These are phyloP conservation scores for Drosophila insularis DNA, from an alignment of 1,140 invertebrate species.

Conservation along the genomic window DNA sequence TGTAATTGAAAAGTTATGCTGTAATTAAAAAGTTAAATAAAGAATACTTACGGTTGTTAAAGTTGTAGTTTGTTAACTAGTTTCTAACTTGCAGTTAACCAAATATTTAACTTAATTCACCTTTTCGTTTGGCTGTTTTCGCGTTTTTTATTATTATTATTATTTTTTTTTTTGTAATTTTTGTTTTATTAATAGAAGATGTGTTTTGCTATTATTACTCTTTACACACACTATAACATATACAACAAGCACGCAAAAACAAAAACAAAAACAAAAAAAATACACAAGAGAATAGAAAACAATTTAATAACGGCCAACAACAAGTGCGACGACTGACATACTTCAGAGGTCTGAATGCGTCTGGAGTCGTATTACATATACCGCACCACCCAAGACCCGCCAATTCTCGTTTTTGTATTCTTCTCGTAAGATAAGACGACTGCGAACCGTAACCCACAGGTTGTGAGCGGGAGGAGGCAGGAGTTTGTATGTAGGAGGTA, in stretches of 20 bases:
- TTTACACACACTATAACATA: conserved; percentile 28
- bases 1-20: conserved; percentile 64
- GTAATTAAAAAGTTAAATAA: conserved; percentile 29
- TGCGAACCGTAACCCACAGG: conserved; percentile 6
- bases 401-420: conserved; percentile 16
- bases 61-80: conserved; percentile 21
- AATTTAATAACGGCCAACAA: conserved; percentile 14
- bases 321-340: conserved; percentile 16
- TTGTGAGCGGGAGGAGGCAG: neutral
- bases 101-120: conserved; percentile 36
- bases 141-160: neutral
- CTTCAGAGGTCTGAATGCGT: conserved; percentile 18
- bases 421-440: conserved; percentile 20
- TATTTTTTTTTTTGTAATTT: conserved; percentile 20
- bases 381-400: conserved; percentile 7
- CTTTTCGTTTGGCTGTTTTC: neutral
- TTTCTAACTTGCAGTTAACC: conserved; percentile 35
- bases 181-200: conserved; percentile 51
- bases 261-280: neutral
- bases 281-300: neutral
- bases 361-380: conserved; percentile 19
- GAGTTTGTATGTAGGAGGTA: neutral
- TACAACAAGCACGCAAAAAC: neutral
- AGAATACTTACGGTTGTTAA: conserved; percentile 48
- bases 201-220: conserved; percentile 34